Evolutionary conservation across 2,888 invertebrate species (phyloP).

Genomic region (Synanthedon vespiformis): DNA sequence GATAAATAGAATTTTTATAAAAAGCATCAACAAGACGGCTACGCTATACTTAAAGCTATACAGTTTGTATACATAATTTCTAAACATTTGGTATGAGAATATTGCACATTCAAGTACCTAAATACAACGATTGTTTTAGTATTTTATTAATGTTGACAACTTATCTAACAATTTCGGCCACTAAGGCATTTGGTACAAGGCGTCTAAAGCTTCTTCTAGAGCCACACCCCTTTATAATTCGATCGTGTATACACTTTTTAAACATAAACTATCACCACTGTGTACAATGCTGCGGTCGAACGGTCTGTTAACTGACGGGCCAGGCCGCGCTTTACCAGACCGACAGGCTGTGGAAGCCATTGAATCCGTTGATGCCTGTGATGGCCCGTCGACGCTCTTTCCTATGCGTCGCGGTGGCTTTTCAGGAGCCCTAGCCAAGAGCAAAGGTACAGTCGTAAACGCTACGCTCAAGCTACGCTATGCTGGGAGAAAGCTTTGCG

Average conservation of each 20-base stretch:
- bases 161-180: slow-evolving; percentile 11
- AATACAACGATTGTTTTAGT: slow-evolving; percentile 28
- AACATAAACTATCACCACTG: no score
- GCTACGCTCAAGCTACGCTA: no score
- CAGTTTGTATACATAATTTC: slow-evolving; percentile 66
- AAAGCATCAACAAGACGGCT: slow-evolving; percentile 69
- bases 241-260: no score
- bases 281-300: not conserved
- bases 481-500: no score
- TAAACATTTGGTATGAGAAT: slow-evolving; percentile 66
- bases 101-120: slow-evolving; percentile 50
- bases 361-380: no score
- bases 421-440: no score
- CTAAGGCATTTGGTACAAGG: slow-evolving; percentile 48
- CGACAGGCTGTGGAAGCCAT: no score
- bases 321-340: no score
- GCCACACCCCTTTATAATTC: slow-evolving; percentile 14
- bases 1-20: slow-evolving; percentile 66
- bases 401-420: no score
- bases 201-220: slow-evolving; percentile 40
- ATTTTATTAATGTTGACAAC: not conserved
- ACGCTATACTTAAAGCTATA: slow-evolving; percentile 66
- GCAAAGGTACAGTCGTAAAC: no score
- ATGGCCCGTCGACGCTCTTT: no score
- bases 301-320: no score